Base-by-base conservation (phyloP, 2,113 vertebrate species). In the Ellobius talpinus region DNA sequence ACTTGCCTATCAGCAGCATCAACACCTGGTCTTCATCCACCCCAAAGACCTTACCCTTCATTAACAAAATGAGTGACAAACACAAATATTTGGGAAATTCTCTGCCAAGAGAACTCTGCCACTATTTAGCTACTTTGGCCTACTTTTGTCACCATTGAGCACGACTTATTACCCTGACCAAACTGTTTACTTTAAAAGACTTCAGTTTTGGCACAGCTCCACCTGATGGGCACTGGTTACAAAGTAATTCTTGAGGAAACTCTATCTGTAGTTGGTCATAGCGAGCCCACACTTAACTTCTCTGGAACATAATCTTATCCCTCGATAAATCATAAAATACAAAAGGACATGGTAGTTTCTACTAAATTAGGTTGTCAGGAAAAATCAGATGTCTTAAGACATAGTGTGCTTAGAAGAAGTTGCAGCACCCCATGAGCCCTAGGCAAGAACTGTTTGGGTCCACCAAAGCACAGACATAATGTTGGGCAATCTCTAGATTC, bases 261-360 rank as follows among this genome's bases (percentile, higher is more conserved):
- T 47, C 66, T 89, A 42, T 21, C 70, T 73, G 65, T 66, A 81
- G 23, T 6, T 66, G 29, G 55, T 11, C 21, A 8, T 26, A 24
- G 1, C 61, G 13, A 36, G 7, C 58, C 33, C 52, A 19, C 24
- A 81, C 50, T 90, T 52, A 89, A 61, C 47, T 74, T 42, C 12
- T 45, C 55, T 79, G 73, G 36, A 24, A 50, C 55, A 76, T 33
- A 78, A 33, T 89, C 89, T 78, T 95, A 23, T 94, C n/a, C 79
- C 9, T 5, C 66, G 14, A 72, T 63, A 58, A 70, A 17, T 11
- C 5, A 50, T 14, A 78, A 74, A 21, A n/a, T 12, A 24, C 11
- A 87, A 68, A 47, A 52, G 26, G 10, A 42, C 26, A 33, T 39
- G 10, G 2, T 5, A 91, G 23, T 81, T 72, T 36, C 4, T 23